Percentiles rank a stretch among this genome's conserved stretches.
These are phyloP conservation scores for Dendrolimus pini DNA, from an alignment of 2,888 invertebrate species.

Conservation along the genomic window DNA sequence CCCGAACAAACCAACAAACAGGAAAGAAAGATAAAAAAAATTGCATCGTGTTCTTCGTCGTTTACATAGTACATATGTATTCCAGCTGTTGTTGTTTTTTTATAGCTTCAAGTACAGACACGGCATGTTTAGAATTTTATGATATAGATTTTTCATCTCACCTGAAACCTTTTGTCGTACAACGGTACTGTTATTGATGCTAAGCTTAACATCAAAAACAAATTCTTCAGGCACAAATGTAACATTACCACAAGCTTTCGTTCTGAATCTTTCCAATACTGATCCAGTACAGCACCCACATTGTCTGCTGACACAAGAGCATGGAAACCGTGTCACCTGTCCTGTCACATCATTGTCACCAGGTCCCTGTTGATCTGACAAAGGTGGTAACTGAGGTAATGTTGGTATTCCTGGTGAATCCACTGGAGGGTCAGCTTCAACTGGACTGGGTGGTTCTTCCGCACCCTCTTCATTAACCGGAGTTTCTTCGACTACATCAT, in stretches of 20 bases:
- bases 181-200: slow-evolving; percentile 83
- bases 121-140: no score
- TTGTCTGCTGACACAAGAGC: slow-evolving; percentile 77
- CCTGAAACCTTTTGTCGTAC: slow-evolving; percentile 85
- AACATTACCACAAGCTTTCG: slow-evolving; percentile 87
- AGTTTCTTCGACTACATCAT: slow-evolving; percentile 18
- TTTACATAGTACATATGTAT: no score
- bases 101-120: no score
- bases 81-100: no score
- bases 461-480: slow-evolving; percentile 14
- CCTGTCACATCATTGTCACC: slow-evolving; percentile 43
- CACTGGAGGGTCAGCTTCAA: slow-evolving; percentile 18
- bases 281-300: slow-evolving; percentile 84
- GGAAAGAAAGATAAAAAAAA: no score
- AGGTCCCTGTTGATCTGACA: slow-evolving; percentile 27
- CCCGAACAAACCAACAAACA: no score
- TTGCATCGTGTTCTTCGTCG: no score
- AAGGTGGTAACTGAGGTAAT: slow-evolving; percentile 11
- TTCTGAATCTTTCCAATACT: slow-evolving; percentile 78
- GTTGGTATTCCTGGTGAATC: slow-evolving; percentile 11
- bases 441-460: slow-evolving; percentile 18
- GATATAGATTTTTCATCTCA: slow-evolving; percentile 34
- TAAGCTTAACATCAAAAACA: slow-evolving; percentile 83
- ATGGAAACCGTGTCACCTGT: slow-evolving; percentile 75
- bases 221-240: slow-evolving; percentile 89